Evolutionary conservation across 2,797 vertebrate genomes (phyloP), one percentile per base, ranked within the genome.

Genomic region (Crax fasciolata): DNA sequence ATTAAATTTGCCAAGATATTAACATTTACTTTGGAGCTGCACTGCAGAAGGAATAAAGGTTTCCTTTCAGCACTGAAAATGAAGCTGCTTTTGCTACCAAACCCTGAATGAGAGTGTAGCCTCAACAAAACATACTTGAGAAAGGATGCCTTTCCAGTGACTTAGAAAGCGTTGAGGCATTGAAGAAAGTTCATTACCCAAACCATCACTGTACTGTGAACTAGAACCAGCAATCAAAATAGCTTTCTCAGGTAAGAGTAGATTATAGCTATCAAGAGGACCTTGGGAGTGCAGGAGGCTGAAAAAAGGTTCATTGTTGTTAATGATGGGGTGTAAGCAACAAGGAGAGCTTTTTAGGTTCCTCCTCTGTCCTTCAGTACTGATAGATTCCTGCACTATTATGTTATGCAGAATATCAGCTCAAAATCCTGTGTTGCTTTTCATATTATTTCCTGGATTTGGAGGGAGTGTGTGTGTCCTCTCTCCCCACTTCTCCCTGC

Each of bases 1-100:
- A 87, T 94, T 89, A 91, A 61, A 71, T 93, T 95, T 86, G 71
- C 66, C 24, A 55, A 72, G 75, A 73, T 70, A 38, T 66, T 90
- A 94, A 78, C 0, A 49, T 87, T 90, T 88, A 25, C n/a, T 86
- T 91, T 90, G 77, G 84, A 91, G 70, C 32, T 54, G 17, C 20
- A 2, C 21, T 76, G 39, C 63, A 55, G 51, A 35, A 66, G 35
- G 39, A 75, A 54, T 68, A 75, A 76, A 90, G 27, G 32, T 82
- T 94, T 90, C 16, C 83, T 93, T 95, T 96, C 83, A 89, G 74
- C 32, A n/a, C 46, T 70, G 82, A 66, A 89, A 86, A 66, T 66
- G 44, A 79, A 93, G 51, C 70, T 93, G 44, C 65, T 95, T 82
- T 78, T 81, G 44, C 58, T 81, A 87, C 57, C 35, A 74, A 49